Evolutionary conservation across 1,140 invertebrate species (phyloP), one percentile per base, ranked within the genome.

Genomic region (Leguminivora glycinivorella): DNA sequence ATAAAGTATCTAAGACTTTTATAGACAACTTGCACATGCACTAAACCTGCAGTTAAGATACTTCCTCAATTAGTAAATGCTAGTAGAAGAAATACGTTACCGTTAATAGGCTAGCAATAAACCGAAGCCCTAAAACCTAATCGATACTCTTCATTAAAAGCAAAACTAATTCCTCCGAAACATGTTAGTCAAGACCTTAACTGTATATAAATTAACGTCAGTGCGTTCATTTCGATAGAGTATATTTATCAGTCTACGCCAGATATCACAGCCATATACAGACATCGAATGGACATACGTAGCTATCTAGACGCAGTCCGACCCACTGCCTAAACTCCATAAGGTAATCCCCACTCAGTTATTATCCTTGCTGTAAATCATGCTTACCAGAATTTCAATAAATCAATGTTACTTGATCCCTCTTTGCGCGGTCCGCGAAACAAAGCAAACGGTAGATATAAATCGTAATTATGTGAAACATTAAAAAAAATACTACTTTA

Each of bases 381-480:
- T 22, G 17, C 31, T 52, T 22, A 56, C 10, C 10, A 4, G n/a
- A 24, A 75, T 56, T 70, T 40, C 38, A 70, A 72, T 74, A 74
- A 72, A 77, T 74, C 72, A 72, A 70, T 70, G 66, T 70, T 69
- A 72, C 69, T 67, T 60, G 70, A 67, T 56, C 43, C 70, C 68
- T 31, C 67, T 71, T 76, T 73, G 70, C 56, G 31, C 22, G 70
- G 72, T 74, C 70, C 69, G 66, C 58, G 56, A 70, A 72, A 73
- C 68, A 74, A 71, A 70, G 47, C 60, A 56, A 76, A 69, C 68
- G 25, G 34, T 66, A 72, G 70, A 73, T 77, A 77, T 77, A 74
- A 77, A 77, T 77, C 70, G 75, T 77, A 77, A 76, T 76, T 76
- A 76, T 76, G 69, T 70, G 70, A 69, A 67, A 68, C 14, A 60